Evolutionary conservation across 2,888 invertebrate genomes (phyloP).

Genomic region (Baronia brevicornis): DNA sequence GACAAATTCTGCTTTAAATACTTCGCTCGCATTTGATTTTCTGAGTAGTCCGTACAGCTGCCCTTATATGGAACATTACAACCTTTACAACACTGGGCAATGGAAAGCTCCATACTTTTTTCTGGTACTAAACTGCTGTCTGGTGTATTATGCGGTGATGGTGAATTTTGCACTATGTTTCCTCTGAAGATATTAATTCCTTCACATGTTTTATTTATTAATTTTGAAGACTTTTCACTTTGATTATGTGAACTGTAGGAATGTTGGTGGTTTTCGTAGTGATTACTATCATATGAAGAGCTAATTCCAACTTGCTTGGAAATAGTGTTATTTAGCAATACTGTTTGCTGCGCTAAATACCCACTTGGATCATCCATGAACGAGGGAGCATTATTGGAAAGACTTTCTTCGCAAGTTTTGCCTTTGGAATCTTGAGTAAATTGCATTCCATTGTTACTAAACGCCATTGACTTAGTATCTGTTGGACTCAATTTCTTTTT

Average conservation of each 20-base stretch:
- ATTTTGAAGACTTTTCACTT: constrained; percentile 40
- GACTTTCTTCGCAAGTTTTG: constrained; percentile 59
- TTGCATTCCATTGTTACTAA: constrained; percentile 50
- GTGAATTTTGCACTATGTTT: constrained; percentile 48
- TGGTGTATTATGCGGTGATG: constrained; percentile 61
- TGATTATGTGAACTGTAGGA: constrained; percentile 40
- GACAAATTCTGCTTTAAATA: constrained; percentile 58
- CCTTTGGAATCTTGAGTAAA: constrained; percentile 50
- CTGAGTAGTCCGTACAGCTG: constrained; percentile 49
- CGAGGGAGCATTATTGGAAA: constrained; percentile 80
- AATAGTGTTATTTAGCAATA: constrained; percentile 88
- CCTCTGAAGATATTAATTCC: constrained; percentile 43
- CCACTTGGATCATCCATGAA: constrained; percentile 95
- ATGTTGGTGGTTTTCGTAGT: constrained; percentile 40
- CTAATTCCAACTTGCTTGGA: constrained; percentile 77
- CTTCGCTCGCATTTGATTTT: constrained; percentile 52
- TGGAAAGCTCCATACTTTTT: constrained; percentile 40
- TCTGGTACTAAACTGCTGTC: constrained; percentile 65
- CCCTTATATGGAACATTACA: constrained; percentile 63
- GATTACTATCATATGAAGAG: constrained; percentile 44
- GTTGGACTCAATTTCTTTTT: constrained; percentile 63
- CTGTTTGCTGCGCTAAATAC: constrained; percentile 93
- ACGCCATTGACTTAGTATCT: constrained; percentile 47
- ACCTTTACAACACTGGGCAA: constrained; percentile 69
- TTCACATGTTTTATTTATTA: constrained; percentile 38